A percentile compares a stretch with the other conserved stretches of the same genome.
Evolutionary conservation across 2,888 invertebrate genomes (phyloP).

Genomic region (Geotrupes spiniger): DNA sequence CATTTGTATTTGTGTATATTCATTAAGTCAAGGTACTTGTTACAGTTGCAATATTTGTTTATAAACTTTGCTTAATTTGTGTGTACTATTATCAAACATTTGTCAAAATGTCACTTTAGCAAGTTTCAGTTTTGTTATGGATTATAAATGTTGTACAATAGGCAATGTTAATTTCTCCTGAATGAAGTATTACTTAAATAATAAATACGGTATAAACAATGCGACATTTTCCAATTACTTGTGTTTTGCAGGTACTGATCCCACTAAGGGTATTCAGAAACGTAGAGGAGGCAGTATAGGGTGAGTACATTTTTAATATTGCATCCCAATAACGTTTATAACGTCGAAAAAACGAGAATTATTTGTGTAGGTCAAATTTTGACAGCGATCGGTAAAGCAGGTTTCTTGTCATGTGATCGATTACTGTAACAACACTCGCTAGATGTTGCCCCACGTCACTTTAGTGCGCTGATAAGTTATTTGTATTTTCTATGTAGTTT

Average conservation of each 20-base stretch:
- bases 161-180: too few relatives aligned
- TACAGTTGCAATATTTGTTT: too few relatives aligned
- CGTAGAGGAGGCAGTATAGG: slow-evolving; percentile 77
- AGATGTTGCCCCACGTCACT: too few relatives aligned
- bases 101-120: not conserved
- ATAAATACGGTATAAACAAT: not conserved
- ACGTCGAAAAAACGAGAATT: too few relatives aligned
- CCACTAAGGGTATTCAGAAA: slow-evolving; percentile 77
- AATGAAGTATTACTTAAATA: not conserved
- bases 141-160: not conserved
- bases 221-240: slow-evolving; percentile 15
- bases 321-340: too few relatives aligned
- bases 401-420: not conserved
- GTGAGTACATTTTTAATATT: slow-evolving; percentile 54
- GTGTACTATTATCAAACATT: too few relatives aligned
- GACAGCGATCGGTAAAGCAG: slow-evolving; percentile 12
- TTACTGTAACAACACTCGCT: too few relatives aligned
- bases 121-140: not conserved
- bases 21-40: too few relatives aligned
- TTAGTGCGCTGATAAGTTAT: too few relatives aligned
- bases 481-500: too few relatives aligned
- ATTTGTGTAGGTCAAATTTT: not conserved
- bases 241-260: slow-evolving; percentile 68
- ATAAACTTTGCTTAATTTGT: too few relatives aligned
- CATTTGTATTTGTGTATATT: too few relatives aligned